Evolutionary conservation across 2,113 vertebrate genomes (phyloP).

Genomic region (Pomatorhinus ruficollis): DNA sequence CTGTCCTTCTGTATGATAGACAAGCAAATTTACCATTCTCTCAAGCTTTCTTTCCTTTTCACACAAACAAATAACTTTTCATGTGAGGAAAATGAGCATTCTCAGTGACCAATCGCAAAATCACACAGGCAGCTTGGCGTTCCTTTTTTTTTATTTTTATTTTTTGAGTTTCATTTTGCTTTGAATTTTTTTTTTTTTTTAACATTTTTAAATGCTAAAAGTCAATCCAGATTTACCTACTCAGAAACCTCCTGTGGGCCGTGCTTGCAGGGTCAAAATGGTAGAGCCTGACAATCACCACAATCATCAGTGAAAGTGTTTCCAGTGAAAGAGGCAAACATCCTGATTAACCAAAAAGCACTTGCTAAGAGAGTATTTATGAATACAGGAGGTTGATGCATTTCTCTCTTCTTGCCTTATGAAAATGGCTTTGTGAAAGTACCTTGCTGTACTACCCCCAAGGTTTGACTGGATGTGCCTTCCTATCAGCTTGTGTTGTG

Average conservation of each 20-base stretch:
- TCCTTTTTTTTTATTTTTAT: not conserved
- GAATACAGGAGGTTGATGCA: not conserved
- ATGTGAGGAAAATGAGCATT: not conserved
- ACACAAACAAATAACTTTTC: not conserved
- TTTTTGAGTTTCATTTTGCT: not conserved
- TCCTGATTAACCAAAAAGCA: not conserved
- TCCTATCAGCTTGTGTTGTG: not conserved
- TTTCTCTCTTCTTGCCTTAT: not conserved
- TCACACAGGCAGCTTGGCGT: not conserved
- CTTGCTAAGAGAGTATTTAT: not conserved
- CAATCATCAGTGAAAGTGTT: not conserved
- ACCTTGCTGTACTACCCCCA: not conserved
- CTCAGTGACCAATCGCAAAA: not conserved
- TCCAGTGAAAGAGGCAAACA: not conserved
- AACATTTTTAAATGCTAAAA: not conserved
- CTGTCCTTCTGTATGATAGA: not conserved
- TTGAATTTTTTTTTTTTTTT: not conserved
- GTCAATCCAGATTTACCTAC: not conserved
- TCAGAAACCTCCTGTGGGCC: not conserved
- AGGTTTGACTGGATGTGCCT: not conserved
- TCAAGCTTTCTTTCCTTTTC: not conserved
- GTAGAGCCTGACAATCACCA: not conserved
- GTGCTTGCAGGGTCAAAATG: not conserved
- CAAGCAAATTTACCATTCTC: not conserved
- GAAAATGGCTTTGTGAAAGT: not conserved